Evolutionary conservation across 1,140 invertebrate genomes (phyloP), one percentile per base, ranked within the genome.

Genomic region (Mesaphorura yosii): DNA sequence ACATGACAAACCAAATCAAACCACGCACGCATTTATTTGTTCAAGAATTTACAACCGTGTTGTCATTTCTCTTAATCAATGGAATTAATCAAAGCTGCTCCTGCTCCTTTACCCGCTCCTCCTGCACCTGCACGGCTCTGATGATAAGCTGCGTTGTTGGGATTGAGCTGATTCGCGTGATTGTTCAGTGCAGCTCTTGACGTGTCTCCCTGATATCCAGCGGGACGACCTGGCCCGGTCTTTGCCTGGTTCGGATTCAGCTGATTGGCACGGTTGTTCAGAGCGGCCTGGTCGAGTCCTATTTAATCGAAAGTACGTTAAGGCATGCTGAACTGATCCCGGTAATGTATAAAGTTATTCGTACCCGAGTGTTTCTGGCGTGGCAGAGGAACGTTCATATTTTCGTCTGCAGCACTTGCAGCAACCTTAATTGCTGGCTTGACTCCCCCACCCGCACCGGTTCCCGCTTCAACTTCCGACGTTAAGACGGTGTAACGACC

Each of bases 261-360:
- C 38, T 60, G 59, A 44, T 60, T 60, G 0, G 59, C 59, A 5
- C 59, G 47, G 19, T 60, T 60, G 40, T 60, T 47, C 28, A 47
- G 7, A 2, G 44, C 49, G 12, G 4, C 1, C 37, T 57, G 40
- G 39, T 60, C 54, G 14, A 60, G 27, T 5, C 22, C 38, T 26
- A 5, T 29, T 53, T 34, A 19, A 40, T 5, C 23, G 42, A 20
- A 28, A 26, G 19, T 6, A 38, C 27, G 14, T 20, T 49, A 12
- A n/a, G n/a, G 31, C 29, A 15, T 6, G 7, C 31, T 22, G 2
- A 47, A 29, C n/a, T n/a, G n/a, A 47, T 28, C 20, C 19, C 14
- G 3, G 23, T 20, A 5, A 20, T 45, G 5, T 12, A n/a, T 6
- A 7, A 15, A 22, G 3, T 25, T 20, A 15, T 17, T 5, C 42